Evolutionary conservation across 2,113 vertebrate species (phyloP).

Genomic region (Phylloscopus whistleri): DNA sequence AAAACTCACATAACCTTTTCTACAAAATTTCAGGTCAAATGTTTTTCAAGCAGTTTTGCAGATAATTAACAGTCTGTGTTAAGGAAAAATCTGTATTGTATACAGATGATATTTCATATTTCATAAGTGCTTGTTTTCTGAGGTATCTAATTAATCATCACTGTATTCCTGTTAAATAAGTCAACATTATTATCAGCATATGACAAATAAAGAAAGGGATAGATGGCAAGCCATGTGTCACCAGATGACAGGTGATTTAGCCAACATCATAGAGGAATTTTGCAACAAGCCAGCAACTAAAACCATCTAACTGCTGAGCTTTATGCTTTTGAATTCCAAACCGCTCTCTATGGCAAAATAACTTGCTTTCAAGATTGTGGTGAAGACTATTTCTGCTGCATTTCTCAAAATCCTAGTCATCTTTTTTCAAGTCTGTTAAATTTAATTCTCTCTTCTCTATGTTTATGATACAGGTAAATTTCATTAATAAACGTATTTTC

Average conservation of each 20-base stretch:
- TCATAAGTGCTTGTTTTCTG: background rate
- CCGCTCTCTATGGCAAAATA: background rate
- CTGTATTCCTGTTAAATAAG: background rate
- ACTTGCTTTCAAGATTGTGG: background rate
- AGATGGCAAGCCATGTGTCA: background rate
- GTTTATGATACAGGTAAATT: background rate
- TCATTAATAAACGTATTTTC: background rate
- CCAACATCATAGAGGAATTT: background rate
- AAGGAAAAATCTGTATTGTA: background rate
- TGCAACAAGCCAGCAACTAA: background rate
- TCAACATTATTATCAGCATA: background rate
- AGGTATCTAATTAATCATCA: conserved; percentile 9
- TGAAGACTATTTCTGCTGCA: background rate
- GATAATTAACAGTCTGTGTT: conserved; percentile 7
- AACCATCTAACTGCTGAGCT: background rate
- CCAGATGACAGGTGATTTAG: background rate
- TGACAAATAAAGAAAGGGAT: background rate
- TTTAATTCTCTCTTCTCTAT: background rate
- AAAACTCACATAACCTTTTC: background rate
- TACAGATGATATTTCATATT: background rate
- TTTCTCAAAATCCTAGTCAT: background rate
- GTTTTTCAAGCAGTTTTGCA: background rate
- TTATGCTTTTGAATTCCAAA: background rate
- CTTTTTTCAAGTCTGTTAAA: background rate
- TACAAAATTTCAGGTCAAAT: conserved; percentile 16